Conservation (phyloP, 2,888 invertebrate genomes). For the Mechanitis mazaeus region DNA sequence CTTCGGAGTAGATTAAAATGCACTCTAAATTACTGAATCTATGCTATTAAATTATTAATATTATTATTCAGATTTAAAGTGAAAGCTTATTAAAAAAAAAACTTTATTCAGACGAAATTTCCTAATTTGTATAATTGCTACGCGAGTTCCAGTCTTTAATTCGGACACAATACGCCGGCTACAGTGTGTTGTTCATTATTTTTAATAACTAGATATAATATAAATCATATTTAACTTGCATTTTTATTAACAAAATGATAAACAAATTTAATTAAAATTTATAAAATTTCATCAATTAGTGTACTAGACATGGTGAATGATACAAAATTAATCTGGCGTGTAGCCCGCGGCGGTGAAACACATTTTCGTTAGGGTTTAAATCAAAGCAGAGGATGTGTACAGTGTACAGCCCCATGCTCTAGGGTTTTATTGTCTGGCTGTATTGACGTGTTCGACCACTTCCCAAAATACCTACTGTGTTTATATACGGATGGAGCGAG, state of each 20-base stretch:
- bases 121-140: neutral
- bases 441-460: neutral
- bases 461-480: neutral
- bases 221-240: too few relatives aligned
- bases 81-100: neutral
- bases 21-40: too few relatives aligned
- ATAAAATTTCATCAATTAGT: too few relatives aligned
- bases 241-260: too few relatives aligned
- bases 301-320: neutral
- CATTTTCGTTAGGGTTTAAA: neutral
- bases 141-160: neutral
- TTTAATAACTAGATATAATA: neutral
- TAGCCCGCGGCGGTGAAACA: constrained; percentile 3
- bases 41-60: neutral
- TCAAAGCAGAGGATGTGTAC: neutral
- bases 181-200: neutral
- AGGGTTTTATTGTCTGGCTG: constrained; percentile 5
- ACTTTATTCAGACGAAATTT: neutral
- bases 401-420: neutral
- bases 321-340: neutral
- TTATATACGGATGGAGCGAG: too few relatives aligned
- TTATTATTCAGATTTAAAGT: neutral
- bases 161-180: neutral
- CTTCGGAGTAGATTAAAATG: too few relatives aligned
- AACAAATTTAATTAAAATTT: too few relatives aligned